Evolutionary conservation across 1,140 invertebrate genomes (phyloP), one percentile per base, ranked within the genome.

Genomic region (Euwallacea fornicatus): DNA sequence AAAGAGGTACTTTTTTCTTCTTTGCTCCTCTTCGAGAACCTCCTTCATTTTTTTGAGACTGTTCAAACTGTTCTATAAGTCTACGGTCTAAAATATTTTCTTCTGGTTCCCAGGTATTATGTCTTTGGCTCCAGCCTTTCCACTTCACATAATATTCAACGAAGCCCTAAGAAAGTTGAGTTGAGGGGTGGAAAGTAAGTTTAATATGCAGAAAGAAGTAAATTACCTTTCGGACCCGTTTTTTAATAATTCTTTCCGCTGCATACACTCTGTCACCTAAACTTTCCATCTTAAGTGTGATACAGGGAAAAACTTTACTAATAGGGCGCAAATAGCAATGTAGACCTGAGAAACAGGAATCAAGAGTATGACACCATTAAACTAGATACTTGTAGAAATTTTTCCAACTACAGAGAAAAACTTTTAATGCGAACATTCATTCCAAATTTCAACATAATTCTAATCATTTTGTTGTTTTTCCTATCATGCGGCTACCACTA

Each of bases 41-140:
- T 6, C 81, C 83, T 78, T 74, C 84, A 42, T 73, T 62, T 75
- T 77, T 85, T 76, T 84, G 85, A 75, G 85, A 88, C 77, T 86
- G 87, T 83, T 96, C 94, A 83, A 95, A 98, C 61, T 93, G 90
- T 80, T 96, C 91, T 74, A 98, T 94, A 62, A 98, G 87, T 72
- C 95, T 86, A n/a, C 86, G 86, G 83, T 98, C 95, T 62, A 98
- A 84, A 79, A 98, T 98, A 82, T 98, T 98, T 80, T 96, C 94
- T 84, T 97, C 95, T 10, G 96, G 96, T 83, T 98, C 96, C 96
- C 96, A 98, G 46, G 96, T 98, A 83, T 95, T 97, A 83, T 97
- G 91, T 82, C 93, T 95, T 80, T 91, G 91, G 79, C 94, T 95
- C 95, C 95, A 98, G 72, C 94, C 95, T 88, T 97, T 96, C 96